These are phyloP conservation scores for Conchocele bisecta DNA, from an alignment of 2,888 invertebrate genomes.

Conservation along the genomic window DNA sequence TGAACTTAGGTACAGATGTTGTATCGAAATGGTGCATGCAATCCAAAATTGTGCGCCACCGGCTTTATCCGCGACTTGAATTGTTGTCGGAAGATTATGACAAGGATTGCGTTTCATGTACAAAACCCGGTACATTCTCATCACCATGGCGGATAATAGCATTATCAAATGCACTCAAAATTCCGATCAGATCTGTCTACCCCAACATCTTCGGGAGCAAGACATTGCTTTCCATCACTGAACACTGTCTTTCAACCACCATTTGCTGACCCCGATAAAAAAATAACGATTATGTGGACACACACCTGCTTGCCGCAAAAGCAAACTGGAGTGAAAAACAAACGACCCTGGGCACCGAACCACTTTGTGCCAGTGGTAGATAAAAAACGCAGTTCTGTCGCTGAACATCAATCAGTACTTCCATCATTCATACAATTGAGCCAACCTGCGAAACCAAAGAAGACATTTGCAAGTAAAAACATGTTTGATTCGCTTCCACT, in stretches of 20 bases:
- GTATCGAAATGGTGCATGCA: constrained; percentile 22
- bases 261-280: no score
- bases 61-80: background rate
- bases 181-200: constrained; percentile 7
- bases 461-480: no score
- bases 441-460: no score
- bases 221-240: constrained; percentile 7
- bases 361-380: no score
- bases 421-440: no score
- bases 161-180: constrained; percentile 17
- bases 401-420: no score
- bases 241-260: no score
- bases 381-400: no score
- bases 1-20: constrained; percentile 29
- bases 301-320: no score
- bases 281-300: background rate
- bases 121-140: constrained; percentile 17
- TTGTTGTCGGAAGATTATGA: constrained; percentile 10
- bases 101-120: background rate
- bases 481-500: no score
- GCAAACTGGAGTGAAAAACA: no score
- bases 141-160: constrained; percentile 22
- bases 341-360: no score
- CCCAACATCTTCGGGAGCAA: constrained; percentile 15
- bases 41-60: background rate